Conservation (phyloP, 2,888 invertebrate genomes). For the Pyrgus malvae region DNA sequence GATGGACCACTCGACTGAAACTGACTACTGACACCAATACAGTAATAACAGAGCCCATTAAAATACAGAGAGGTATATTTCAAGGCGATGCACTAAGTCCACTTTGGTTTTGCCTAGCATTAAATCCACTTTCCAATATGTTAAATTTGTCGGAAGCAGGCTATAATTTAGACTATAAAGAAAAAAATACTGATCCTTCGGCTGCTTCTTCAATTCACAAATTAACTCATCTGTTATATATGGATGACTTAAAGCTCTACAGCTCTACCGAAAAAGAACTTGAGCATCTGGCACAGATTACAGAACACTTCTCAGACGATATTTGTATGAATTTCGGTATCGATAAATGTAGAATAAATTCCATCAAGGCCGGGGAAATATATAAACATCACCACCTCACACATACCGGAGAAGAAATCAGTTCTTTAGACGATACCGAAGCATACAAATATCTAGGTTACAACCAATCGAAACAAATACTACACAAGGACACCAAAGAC, state of each 20-base stretch:
- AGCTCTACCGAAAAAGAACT: background rate
- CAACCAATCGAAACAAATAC: constrained; percentile 14
- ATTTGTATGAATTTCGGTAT: constrained; percentile 16
- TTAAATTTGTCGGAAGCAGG: background rate
- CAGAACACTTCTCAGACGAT: constrained; percentile 13
- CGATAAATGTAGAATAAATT: constrained; percentile 16
- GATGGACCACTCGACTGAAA: background rate
- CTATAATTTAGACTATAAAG: background rate
- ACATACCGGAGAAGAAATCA: background rate
- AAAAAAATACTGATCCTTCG: background rate
- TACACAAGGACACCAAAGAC: background rate
- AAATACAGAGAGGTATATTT: constrained; percentile 33
- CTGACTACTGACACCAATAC: constrained; percentile 1
- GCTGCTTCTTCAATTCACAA: background rate
- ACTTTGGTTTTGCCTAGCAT: too few species aligned
- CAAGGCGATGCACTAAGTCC: too few species aligned
- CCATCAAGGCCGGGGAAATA: background rate
- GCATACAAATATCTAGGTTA: constrained; percentile 22
- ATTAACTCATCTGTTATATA: constrained; percentile 9
- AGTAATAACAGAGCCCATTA: constrained; percentile 26
- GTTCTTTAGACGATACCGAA: constrained; percentile 1
- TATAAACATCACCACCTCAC: background rate
- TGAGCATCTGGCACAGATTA: background rate
- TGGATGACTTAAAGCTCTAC: constrained; percentile 21
- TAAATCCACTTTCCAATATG: too few species aligned